A percentile compares a stretch with the other conserved stretches of the same genome.
These are phyloP conservation scores for Drosophila kokeensis DNA, from an alignment of 2,888 invertebrate species.

Conservation along the genomic window DNA sequence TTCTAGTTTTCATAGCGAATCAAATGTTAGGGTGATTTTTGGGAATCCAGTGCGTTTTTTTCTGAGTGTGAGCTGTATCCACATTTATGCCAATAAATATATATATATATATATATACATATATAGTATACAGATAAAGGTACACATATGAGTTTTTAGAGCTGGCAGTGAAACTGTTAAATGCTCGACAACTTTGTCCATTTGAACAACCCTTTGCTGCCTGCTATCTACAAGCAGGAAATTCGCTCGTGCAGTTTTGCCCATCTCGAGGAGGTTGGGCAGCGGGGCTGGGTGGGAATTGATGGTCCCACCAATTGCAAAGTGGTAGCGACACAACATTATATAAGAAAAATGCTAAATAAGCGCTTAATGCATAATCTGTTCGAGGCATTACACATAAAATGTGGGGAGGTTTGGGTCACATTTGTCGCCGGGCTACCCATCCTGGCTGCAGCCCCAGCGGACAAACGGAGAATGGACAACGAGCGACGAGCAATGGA, in stretches of 20 bases:
- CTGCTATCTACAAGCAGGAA: slow-evolving; percentile 12
- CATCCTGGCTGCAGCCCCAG: slow-evolving; percentile 6
- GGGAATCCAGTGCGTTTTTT: background rate
- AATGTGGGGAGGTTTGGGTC: slow-evolving; percentile 18
- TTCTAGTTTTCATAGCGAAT: background rate
- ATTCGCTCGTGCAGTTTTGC: slow-evolving; percentile 37
- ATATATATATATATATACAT: background rate
- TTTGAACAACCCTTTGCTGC: slow-evolving; percentile 42
- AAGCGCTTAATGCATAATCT: slow-evolving; percentile 82
- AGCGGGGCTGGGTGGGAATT: slow-evolving; percentile 15
- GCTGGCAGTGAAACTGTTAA: slow-evolving; percentile 19
- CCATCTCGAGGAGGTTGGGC: background rate
- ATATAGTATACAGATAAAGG: background rate
- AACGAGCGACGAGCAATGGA: slow-evolving; percentile 1
- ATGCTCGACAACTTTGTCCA: slow-evolving; percentile 15
- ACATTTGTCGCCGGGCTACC: slow-evolving; percentile 5
- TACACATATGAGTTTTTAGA: slow-evolving; percentile 5
- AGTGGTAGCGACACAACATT: slow-evolving; percentile 58
- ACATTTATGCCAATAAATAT: background rate
- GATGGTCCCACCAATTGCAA: slow-evolving; percentile 52
- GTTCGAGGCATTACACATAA: slow-evolving; percentile 52
- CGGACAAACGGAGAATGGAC: slow-evolving; percentile 3
- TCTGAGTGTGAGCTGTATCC: background rate
- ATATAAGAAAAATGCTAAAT: slow-evolving; percentile 79
- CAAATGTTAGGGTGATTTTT: accelerated